phyloP scores from a whole-genome alignment of 2,797 vertebrate genomes.

The Tokudaia tokunoshimensis region DNA sequence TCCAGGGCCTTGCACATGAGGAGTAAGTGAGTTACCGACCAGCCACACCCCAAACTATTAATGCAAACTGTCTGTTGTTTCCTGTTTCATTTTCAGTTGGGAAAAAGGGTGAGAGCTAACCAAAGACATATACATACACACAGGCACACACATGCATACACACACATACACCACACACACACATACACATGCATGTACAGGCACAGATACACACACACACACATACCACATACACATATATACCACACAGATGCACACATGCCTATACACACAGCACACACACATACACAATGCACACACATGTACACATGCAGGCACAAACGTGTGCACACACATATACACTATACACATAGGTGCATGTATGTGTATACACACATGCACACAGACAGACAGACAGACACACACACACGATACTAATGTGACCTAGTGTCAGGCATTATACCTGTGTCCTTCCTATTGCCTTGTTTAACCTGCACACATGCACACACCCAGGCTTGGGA shows the following conservation, averaged over 20 bases:
- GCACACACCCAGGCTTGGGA: neutral
- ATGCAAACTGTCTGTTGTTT: neutral
- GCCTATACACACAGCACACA: too few species aligned
- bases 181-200: neutral
- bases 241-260: too few species aligned
- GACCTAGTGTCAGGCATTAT: neutral
- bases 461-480: neutral
- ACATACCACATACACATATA: too few species aligned
- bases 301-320: neutral
- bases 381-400: neutral
- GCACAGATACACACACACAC: too few species aligned
- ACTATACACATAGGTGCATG: neutral
- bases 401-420: neutral
- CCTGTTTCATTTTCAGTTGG: neutral
- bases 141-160: neutral
- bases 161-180: neutral
- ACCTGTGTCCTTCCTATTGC: neutral
- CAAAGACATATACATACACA: neutral
- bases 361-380: too few species aligned
- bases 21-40: neutral
- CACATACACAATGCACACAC: too few species aligned
- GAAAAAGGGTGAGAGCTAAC: neutral
- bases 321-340: too few species aligned
- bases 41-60: neutral
- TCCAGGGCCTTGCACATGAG: neutral